These are phyloP conservation scores for Asarcornis scutulata DNA, from an alignment of 2,113 vertebrate species.

Conservation along the genomic window DNA sequence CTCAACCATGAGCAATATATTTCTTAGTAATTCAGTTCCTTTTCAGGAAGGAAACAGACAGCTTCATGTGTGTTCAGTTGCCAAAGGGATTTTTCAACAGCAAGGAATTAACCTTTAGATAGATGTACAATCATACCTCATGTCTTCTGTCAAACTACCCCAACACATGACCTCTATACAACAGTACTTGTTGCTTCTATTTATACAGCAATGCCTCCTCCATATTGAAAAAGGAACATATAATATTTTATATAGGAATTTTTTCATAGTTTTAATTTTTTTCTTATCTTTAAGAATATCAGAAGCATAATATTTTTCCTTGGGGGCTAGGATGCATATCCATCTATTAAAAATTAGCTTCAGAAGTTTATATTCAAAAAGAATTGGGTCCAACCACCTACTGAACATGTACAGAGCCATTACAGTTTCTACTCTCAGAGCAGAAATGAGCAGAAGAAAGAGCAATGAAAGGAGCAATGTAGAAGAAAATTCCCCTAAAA, in stretches of 20 bases:
- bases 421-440: not conserved
- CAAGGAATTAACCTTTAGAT: not conserved
- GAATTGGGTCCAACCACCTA: not conserved
- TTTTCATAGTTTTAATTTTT: not conserved
- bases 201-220: not conserved
- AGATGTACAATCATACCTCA: not conserved
- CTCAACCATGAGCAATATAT: not conserved
- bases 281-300: not conserved
- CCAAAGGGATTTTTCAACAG: not conserved
- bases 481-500: not conserved
- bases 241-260: no score
- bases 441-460: not conserved
- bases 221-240: not conserved
- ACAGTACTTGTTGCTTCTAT: not conserved
- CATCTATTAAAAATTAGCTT: not conserved
- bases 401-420: not conserved
- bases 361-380: not conserved
- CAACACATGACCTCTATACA: not conserved
- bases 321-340: not conserved
- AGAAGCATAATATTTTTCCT: not conserved
- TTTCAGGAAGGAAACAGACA: not conserved
- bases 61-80: not conserved
- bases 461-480: not conserved
- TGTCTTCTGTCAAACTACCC: not conserved
- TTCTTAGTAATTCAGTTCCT: slow-evolving; percentile 4